Base-by-base conservation (phyloP, 2,888 invertebrate species). In the Athripsodes cinereus region DNA sequence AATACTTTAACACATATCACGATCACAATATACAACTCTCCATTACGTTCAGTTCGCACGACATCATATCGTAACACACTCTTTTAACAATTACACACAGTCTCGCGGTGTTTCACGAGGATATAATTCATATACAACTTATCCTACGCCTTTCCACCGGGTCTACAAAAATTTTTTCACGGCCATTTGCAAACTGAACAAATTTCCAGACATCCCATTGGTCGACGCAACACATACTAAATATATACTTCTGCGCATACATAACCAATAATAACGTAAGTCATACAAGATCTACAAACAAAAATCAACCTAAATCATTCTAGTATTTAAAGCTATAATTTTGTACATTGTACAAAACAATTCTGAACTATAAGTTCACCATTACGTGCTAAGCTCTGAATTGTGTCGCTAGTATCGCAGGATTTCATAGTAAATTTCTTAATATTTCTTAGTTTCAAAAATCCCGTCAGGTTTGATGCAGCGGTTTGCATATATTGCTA, bases 111-210 rank as follows among this genome's bases (percentile, higher is more conserved):
- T 40, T 40, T 40, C 40, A 40, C 40, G 16, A 40, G 40, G 40
- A 16, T 8, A 40, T 40, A 40, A 40, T 16, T 40, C 40, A 16
- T 40, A 40, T 40, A 40, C 13, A 61, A 10, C 58, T 72, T 73
- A 71, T 72, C 74, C 73, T 73, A 75, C 73, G 76, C 74, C 74
- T 65, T 40, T 64, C 63, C 63, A 72, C 76, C 71, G 72, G 74
- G 74, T 40, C 71, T 73, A 19, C 74, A 66, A 74, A 75, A 40
- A 8, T 75, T 76, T 76, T 74, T 75, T 75, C 75, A 76, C 78
- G 77, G 78, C 78, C 78, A 79, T 79, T 78, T 79, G 78, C 78
- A 79, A 78, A 79, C 78, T 78, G 78, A 77, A 77, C 78, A 78
- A 78, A 78, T 72, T 73, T 72, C 70, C 72, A 72, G 68, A 66